Base-by-base conservation (phyloP, 2,113 vertebrate species). In the Emydocephalus ijimae region DNA sequence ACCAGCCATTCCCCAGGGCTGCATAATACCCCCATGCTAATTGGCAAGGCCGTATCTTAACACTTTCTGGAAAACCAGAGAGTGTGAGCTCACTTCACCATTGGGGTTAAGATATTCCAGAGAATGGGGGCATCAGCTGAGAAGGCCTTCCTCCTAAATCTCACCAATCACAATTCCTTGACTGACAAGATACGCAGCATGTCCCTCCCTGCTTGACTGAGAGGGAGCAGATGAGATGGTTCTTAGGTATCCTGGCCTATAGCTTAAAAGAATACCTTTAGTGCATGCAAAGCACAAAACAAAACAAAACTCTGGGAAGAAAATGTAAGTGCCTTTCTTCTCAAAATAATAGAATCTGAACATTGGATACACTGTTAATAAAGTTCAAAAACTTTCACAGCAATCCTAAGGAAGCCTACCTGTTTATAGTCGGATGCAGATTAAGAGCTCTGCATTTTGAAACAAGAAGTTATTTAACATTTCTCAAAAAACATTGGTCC, bases 301-400 rank as follows among this genome's bases (percentile, higher is more conserved):
- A 69, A 61, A n/a, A n/a, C 11, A 20, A 89, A 92, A 24, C n/a
- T 34, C 29, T 74, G 23, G 34, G 29, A n/a, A 4, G 6, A 7
- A 3, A 15, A n/a, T 94, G 87, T 85, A 90, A 92, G 94, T 92
- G 18, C 29, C 29, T 91, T 92, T n/a, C 24, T 52, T 88, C 14
- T n/a, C 56, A 94, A 94, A 89, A 24, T 89, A 23, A 89, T 93
- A 90, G 93, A 91, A 87, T 94, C 94, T 81, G 93, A 96, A 96
- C 91, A 94, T 95, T 94, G 94, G 95, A 96, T 96, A 86, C 5
- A 43, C 6, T 92, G 6, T 91, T 95, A 52, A 88, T 57, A 92
- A 2, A 39, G n/a, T n/a, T 48, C 81, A 91, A 10, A 86, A 29
- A 29, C 20, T 59, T 86, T 55, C 81, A n/a, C 29, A 59, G 26